Conservation (phyloP, 1,140 invertebrate species). For the Eupristina koningsbergeri region DNA sequence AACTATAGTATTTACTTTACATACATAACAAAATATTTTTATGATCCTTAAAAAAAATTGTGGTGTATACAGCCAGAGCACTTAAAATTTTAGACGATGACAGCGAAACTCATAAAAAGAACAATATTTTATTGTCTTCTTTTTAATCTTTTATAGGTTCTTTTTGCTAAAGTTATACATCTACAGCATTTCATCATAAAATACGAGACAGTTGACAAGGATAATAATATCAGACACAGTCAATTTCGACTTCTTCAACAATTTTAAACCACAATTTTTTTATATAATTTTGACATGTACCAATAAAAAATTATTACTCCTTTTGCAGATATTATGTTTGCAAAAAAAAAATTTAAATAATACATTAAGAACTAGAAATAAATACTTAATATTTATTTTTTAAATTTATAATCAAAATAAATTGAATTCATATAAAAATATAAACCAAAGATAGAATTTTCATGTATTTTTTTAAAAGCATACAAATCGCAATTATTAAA, state of each 20-base stretch:
- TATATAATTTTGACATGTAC: conserved; percentile 16
- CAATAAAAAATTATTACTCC: background rate
- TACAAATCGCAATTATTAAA: too few relatives aligned
- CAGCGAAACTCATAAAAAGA: conserved; percentile 39
- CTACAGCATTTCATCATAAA: conserved; percentile 40
- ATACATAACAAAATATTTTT: conserved; percentile 24
- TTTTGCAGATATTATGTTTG: background rate
- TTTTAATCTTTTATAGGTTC: conserved; percentile 2
- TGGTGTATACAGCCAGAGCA: conserved; percentile 20
- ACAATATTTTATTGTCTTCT: conserved; percentile 41
- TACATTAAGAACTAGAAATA: too few relatives aligned
- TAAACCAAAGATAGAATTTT: too few relatives aligned
- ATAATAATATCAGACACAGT: conserved; percentile 46
- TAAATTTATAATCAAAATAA: too few relatives aligned
- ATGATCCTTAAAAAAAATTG: conserved; percentile 31
- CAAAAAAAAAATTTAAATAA: too few relatives aligned
- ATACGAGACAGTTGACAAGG: conserved; percentile 45
- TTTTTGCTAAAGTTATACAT: background rate
- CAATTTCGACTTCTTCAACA: conserved; percentile 32
- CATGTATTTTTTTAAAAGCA: too few relatives aligned
- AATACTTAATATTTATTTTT: too few relatives aligned
- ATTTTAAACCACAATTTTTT: conserved; percentile 22
- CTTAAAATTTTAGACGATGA: conserved; percentile 46
- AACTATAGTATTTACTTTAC: background rate
- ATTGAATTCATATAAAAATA: too few relatives aligned